Conservation (phyloP, 2,888 invertebrate species). For the Amphimallon solstitiale region DNA sequence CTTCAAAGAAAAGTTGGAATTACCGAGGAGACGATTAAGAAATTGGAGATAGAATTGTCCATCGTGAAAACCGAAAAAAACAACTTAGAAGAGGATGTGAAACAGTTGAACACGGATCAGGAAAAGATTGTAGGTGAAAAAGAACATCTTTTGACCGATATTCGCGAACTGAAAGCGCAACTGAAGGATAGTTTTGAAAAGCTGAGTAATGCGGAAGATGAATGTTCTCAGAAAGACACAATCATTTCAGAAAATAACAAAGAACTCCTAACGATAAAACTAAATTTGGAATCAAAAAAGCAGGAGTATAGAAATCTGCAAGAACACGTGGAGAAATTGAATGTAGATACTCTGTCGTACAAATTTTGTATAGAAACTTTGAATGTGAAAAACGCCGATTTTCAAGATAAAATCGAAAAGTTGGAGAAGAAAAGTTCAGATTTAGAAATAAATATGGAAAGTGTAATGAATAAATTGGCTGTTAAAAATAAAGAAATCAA, state of each 20-base stretch:
- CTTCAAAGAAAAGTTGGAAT: conserved; percentile 36
- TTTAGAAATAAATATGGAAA: conserved; percentile 42
- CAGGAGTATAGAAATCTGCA: conserved; percentile 31
- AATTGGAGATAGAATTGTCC: conserved; percentile 41
- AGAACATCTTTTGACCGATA: conserved; percentile 36
- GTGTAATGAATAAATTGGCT: conserved; percentile 39
- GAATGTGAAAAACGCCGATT: conserved; percentile 33
- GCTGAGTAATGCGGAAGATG: conserved; percentile 32
- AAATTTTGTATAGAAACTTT: conserved; percentile 37
- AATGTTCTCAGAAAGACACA: conserved; percentile 36
- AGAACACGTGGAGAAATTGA: conserved; percentile 28
- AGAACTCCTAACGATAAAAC: conserved; percentile 37
- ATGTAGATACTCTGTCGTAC: conserved; percentile 16
- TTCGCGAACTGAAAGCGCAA: conserved; percentile 32
- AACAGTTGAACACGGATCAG: conserved; percentile 30
- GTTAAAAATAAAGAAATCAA: conserved; percentile 42
- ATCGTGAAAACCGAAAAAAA: conserved; percentile 23
- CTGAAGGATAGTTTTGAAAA: conserved; percentile 24
- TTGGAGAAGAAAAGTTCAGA: conserved; percentile 41
- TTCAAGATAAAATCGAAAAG: conserved; percentile 42
- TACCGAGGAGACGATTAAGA: conserved; percentile 37
- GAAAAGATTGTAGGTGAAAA: conserved; percentile 38
- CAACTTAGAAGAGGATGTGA: conserved; percentile 24
- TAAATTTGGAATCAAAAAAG: conserved; percentile 40
- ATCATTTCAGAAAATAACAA: conserved; percentile 37